A percentile compares a stretch with the other conserved stretches of the same genome.
These are phyloP conservation scores for Coenonympha arcania DNA, from an alignment of 2,888 invertebrate genomes.

Conservation along the genomic window DNA sequence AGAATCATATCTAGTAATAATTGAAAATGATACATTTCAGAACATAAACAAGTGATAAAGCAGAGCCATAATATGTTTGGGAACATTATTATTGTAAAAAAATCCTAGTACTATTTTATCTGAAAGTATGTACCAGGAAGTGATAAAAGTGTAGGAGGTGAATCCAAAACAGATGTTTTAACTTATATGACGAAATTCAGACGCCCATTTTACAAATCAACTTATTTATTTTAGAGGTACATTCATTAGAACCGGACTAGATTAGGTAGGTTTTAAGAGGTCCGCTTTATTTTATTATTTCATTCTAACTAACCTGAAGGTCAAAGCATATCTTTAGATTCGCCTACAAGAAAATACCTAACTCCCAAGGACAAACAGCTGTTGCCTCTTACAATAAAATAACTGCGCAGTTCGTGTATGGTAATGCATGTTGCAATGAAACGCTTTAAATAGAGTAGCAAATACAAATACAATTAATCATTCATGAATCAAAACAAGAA, in stretches of 20 bases:
- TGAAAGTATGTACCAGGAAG: neutral
- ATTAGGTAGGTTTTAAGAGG: neutral
- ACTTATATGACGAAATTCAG: neutral
- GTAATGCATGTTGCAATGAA: conserved; percentile 17
- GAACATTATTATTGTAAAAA: too few species aligned
- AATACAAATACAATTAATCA: conserved; percentile 27
- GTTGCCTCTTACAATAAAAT: conserved; percentile 31
- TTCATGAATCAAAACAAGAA: conserved; percentile 39
- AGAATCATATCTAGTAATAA: too few species aligned
- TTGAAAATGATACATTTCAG: too few species aligned
- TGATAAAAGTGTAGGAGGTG: neutral
- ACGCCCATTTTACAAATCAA: neutral
- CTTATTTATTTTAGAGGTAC: neutral
- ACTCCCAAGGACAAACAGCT: conserved; percentile 37
- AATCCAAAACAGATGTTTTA: neutral
- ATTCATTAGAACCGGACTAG: neutral
- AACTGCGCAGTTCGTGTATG: conserved; percentile 36
- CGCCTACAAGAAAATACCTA: conserved; percentile 26
- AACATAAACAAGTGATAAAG: too few species aligned
- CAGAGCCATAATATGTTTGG: too few species aligned
- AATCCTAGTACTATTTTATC: too few species aligned
- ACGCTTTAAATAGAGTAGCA: conserved; percentile 17
- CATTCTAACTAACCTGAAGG: conserved; percentile 37
- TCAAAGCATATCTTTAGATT: conserved; percentile 31
- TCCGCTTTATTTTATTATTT: neutral